Evolutionary conservation across 1,140 invertebrate species (phyloP), one percentile per base, ranked within the genome.

Genomic region (Pogonognathellus flavescens): DNA sequence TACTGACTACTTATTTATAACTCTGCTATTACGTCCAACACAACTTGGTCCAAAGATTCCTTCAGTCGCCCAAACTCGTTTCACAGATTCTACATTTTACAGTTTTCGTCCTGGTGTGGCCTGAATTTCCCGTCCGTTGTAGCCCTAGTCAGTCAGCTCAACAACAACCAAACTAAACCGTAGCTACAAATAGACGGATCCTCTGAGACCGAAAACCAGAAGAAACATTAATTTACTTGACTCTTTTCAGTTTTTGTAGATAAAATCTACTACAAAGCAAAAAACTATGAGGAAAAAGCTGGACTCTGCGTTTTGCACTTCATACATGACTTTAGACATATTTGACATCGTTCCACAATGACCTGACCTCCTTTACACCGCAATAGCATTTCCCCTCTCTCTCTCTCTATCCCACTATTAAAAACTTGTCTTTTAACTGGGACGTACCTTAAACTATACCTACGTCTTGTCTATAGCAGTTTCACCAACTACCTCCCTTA

Each of bases 161-260:
- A 66, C 20, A 10, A 66, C 3, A 60, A 18, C 16, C 8, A 18
- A 3, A 60, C n/a, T 60, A 18, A 60, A 41, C 31, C 31, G n/a
- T 66, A 25, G 14, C 13, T 25, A 66, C 22, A 66, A 20, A 66
- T 14, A 6, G 60, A 66, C 60, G 11, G 60, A 66, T 66, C 62
- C 62, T 66, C 62, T 9, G 62, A 66, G 62, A 66, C 62, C 62
- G 25, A 66, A 66, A 66, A 66, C 62, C 62, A 66, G 25, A 66
- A 66, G 62, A 20, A 66, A 66, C 62, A 66, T 66, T 66, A 66
- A 66, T 66, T 66, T 66, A 66, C 62, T 66, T 66, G 62, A 66
- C 62, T 66, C 62, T 66, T 66, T 66, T 66, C 25, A 66, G 62
- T 66, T 66, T 41, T 66, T 66, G 62, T 20, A 66, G 62, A 66